Evolutionary conservation across 2,113 vertebrate species (phyloP).

Genomic region (Epinephelus fuscoguttatus): DNA sequence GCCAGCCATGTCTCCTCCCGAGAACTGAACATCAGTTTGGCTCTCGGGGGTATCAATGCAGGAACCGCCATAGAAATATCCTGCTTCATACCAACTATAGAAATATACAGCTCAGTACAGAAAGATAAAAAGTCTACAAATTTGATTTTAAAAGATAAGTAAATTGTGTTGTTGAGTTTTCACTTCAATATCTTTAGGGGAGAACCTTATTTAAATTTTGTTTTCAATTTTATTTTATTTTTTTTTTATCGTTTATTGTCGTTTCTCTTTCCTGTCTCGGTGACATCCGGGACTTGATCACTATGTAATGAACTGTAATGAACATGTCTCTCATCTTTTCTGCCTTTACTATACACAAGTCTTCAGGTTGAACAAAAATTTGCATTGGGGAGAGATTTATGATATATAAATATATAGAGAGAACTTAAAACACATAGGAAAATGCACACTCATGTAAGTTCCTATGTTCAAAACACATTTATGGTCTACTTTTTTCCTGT

Average conservation of each 20-base stretch:
- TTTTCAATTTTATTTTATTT: conserved; percentile 74
- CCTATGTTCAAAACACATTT: conserved; percentile 98
- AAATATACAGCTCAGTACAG: conserved; percentile 90
- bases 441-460: conserved; percentile 97
- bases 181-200: conserved; percentile 94
- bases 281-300: conserved; percentile 92
- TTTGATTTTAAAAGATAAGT: conserved; percentile 87
- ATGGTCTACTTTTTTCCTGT: conserved; percentile 97
- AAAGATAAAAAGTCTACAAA: conserved; percentile 87
- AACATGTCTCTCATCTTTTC: conserved; percentile 88
- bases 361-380: conserved; percentile 96
- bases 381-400: conserved; percentile 96
- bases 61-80: conserved; percentile 94
- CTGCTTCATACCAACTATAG: conserved; percentile 85
- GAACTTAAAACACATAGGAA: conserved; percentile 96
- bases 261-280: conserved; percentile 85
- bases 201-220: conserved; percentile 93
- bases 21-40: conserved; percentile 85
- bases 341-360: conserved; percentile 93
- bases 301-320: conserved; percentile 82
- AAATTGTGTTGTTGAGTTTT: conserved; percentile 75
- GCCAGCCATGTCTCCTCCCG: conserved; percentile 91
- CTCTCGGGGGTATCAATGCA: conserved; percentile 85
- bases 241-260: conserved; percentile 52
- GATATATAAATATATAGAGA: conserved; percentile 90